Evolutionary conservation across 2,113 vertebrate species (phyloP).

Genomic region (Eulemur macaco): DNA sequence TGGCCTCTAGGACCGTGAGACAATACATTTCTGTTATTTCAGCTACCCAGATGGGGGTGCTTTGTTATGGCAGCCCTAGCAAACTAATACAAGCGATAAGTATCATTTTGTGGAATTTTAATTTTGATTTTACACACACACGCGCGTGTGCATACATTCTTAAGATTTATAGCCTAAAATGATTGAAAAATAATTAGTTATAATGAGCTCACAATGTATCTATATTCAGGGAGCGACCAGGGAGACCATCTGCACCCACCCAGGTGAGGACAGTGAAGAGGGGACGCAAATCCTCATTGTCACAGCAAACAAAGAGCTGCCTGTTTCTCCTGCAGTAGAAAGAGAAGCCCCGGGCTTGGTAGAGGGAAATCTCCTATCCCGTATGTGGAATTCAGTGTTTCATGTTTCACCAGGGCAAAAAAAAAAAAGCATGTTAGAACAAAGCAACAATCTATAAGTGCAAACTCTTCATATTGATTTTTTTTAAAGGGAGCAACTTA

Average conservation of each 20-base stretch:
- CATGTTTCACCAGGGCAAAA: background rate
- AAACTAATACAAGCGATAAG: background rate
- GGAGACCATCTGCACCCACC: background rate
- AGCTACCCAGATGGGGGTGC: background rate
- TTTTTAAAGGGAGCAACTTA: background rate
- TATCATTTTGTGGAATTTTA: background rate
- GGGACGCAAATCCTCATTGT: background rate
- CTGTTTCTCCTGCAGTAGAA: background rate
- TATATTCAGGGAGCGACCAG: accelerated
- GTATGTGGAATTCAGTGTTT: background rate
- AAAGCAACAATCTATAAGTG: background rate
- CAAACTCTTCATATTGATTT: conserved; percentile 9
- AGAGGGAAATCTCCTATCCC: background rate
- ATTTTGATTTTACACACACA: background rate
- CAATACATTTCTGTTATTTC: background rate
- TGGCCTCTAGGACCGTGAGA: background rate
- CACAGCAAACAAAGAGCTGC: background rate
- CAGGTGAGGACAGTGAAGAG: background rate
- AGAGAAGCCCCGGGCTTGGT: background rate
- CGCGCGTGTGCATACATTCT: background rate
- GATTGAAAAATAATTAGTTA: background rate
- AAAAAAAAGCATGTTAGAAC: background rate
- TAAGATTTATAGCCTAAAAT: background rate
- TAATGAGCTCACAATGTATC: background rate
- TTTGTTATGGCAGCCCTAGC: background rate